phyloP scores from a whole-genome alignment of 2,797 vertebrate species.

The Cryptoblepharus egeriae region DNA sequence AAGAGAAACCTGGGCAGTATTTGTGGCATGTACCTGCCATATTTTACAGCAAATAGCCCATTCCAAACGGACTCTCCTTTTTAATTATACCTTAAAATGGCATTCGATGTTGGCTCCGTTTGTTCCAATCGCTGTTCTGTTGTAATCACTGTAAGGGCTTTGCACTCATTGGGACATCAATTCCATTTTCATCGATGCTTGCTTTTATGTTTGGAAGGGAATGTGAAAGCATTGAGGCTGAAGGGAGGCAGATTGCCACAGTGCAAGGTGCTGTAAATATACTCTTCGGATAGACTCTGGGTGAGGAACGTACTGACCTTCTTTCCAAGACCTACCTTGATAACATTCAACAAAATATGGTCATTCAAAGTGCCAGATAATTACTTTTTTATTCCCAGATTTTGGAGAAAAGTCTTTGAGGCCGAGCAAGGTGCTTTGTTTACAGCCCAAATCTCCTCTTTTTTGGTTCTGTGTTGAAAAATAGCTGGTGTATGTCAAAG shows the following conservation, averaged over 20 bases:
- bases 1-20: conserved; percentile 43
- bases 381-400: conserved; percentile 56
- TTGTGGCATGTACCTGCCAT: conserved; percentile 53
- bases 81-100: conserved; percentile 70
- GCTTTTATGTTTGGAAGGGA: conserved; percentile 68
- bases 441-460: neutral
- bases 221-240: conserved; percentile 64
- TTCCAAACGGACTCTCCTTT: conserved; percentile 66
- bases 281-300: conserved; percentile 57
- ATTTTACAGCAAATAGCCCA: conserved; percentile 62
- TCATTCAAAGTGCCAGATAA: neutral
- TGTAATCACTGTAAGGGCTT: conserved; percentile 67
- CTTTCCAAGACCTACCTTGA: conserved; percentile 54
- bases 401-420: conserved; percentile 56
- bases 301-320: conserved; percentile 56
- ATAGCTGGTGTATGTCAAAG: too few species aligned
- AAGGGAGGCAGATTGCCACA: conserved; percentile 65
- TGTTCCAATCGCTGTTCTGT: conserved; percentile 66
- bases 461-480: too few species aligned
- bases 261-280: conserved; percentile 58
- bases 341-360: conserved; percentile 56
- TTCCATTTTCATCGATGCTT: conserved; percentile 69
- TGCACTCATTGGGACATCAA: conserved; percentile 61
- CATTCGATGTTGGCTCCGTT: conserved; percentile 63
- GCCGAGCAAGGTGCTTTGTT: conserved; percentile 54